phyloP scores from a whole-genome alignment of 2,888 invertebrate genomes.

The Ennomos quercinarius region DNA sequence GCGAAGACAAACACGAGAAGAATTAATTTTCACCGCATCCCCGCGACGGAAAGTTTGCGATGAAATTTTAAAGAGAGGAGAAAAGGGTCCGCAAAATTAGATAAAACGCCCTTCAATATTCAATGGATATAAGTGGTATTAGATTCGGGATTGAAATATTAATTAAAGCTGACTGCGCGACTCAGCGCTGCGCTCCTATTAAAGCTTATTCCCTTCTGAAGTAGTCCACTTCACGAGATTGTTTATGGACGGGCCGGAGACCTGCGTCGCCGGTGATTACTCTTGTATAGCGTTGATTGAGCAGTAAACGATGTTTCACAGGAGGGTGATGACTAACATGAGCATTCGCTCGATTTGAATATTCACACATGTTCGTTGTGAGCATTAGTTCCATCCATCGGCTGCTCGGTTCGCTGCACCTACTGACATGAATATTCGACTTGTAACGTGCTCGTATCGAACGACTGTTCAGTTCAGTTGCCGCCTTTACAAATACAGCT shows the following conservation, averaged over 20 bases:
- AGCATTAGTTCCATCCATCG: too few relatives aligned
- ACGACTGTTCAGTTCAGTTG: too few relatives aligned
- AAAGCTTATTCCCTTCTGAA: slow-evolving; percentile 13
- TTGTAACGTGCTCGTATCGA: too few relatives aligned
- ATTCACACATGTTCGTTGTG: too few relatives aligned
- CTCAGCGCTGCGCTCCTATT: slow-evolving; percentile 15
- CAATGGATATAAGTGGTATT: slow-evolving; percentile 42
- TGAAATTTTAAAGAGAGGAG: slow-evolving; percentile 50
- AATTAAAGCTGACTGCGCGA: slow-evolving; percentile 35
- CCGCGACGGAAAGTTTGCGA: slow-evolving; percentile 44
- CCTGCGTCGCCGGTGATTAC: too few relatives aligned
- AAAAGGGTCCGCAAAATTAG: slow-evolving; percentile 42
- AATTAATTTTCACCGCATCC: slow-evolving; percentile 30
- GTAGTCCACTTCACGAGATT: slow-evolving; percentile 9
- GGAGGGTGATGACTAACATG: too few relatives aligned
- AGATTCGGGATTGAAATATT: slow-evolving; percentile 39
- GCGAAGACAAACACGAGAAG: slow-evolving; percentile 28
- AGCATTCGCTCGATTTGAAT: too few relatives aligned
- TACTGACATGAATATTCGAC: too few relatives aligned
- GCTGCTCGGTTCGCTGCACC: too few relatives aligned
- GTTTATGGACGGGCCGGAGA: slow-evolving; percentile 14
- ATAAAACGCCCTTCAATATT: slow-evolving; percentile 45
- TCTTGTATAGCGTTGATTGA: too few relatives aligned
- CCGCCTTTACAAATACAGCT: too few relatives aligned
- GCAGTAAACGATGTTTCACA: too few relatives aligned